phyloP scores from a whole-genome alignment of 2,888 invertebrate species.

The Lingula anatina region DNA sequence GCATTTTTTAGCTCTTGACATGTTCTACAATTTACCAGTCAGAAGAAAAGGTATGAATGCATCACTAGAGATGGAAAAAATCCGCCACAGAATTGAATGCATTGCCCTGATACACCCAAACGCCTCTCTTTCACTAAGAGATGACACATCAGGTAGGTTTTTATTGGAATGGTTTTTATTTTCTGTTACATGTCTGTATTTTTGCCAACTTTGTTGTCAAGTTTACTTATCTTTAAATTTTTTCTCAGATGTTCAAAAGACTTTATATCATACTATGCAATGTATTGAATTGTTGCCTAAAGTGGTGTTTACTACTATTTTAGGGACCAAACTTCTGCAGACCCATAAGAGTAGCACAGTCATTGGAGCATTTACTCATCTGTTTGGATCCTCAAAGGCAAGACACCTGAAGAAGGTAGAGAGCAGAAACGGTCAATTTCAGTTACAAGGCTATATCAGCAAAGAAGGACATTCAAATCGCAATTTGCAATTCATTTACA shows the following conservation, averaged over 20 bases:
- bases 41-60: slow-evolving; percentile 58
- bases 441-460: slow-evolving; percentile 60
- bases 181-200: too few species aligned
- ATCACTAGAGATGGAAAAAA: slow-evolving; percentile 59
- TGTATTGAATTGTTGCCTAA: too few species aligned
- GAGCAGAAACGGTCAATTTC: slow-evolving; percentile 54
- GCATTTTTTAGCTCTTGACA: too few species aligned
- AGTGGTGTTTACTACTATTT: too few species aligned
- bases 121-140: slow-evolving; percentile 65
- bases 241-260: too few species aligned
- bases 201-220: too few species aligned
- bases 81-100: slow-evolving; percentile 60
- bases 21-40: slow-evolving; percentile 63
- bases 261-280: too few species aligned
- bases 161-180: too few species aligned
- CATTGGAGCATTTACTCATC: slow-evolving; percentile 56
- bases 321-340: slow-evolving; percentile 60
- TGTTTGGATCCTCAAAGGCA: slow-evolving; percentile 54
- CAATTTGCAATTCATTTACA: slow-evolving; percentile 62
- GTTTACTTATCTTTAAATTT: too few species aligned
- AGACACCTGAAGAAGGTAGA: slow-evolving; percentile 50
- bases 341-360: slow-evolving; percentile 59
- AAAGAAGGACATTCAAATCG: slow-evolving; percentile 54
- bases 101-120: slow-evolving; percentile 64
- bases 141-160: slow-evolving; percentile 62